Evolutionary conservation across 2,113 vertebrate species (phyloP).

Genomic region (Ranitomeya variabilis): DNA sequence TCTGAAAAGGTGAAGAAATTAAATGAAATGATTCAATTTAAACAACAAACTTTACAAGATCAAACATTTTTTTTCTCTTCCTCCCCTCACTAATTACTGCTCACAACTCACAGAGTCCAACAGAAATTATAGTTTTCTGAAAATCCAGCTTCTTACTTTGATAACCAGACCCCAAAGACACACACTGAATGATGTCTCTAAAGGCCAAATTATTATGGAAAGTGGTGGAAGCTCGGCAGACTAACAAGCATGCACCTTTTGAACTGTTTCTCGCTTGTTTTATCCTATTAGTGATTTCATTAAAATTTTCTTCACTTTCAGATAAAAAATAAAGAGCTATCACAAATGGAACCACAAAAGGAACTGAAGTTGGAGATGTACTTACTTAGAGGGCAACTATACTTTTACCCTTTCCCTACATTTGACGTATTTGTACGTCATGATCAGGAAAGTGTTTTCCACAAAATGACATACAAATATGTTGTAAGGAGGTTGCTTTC

Average conservation of each 20-base stretch:
- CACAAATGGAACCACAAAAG: neutral
- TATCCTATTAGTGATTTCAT: constrained; percentile 2
- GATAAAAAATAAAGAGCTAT: neutral
- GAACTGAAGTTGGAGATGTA: neutral
- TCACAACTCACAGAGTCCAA: neutral
- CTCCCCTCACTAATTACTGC: neutral
- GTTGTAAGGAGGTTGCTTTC: too few relatives aligned
- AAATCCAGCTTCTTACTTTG: neutral
- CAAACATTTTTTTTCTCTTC: neutral
- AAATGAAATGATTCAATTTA: neutral
- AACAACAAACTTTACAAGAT: neutral
- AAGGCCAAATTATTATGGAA: neutral
- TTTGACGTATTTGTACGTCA: too few relatives aligned
- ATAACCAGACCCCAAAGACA: neutral
- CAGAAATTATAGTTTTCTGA: neutral
- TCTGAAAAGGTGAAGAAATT: constrained; percentile 6
- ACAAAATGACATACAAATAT: too few relatives aligned
- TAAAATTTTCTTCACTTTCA: neutral
- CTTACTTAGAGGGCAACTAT: too few relatives aligned
- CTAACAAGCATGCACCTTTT: neutral
- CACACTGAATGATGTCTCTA: neutral
- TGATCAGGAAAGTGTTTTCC: too few relatives aligned
- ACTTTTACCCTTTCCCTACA: too few relatives aligned
- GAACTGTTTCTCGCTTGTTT: constrained; percentile 6
- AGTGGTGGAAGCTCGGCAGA: neutral